A percentile compares a stretch with the other conserved stretches of the same genome.
Conservation (phyloP, 2,888 invertebrate species). For the Drosophila barbarae region DNA sequence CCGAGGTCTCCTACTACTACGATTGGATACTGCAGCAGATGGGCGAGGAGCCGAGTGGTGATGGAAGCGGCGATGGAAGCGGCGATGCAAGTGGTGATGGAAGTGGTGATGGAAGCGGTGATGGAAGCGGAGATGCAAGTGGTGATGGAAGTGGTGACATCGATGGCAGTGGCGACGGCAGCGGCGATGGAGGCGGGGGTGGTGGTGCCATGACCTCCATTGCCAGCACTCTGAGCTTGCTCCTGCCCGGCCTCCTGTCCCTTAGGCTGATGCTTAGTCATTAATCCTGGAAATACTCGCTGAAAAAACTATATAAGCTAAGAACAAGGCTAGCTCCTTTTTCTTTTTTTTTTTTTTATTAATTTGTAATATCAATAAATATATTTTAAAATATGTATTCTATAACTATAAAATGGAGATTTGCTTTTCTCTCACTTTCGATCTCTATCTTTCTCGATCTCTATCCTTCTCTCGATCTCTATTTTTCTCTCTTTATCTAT, state of each 20-base stretch:
- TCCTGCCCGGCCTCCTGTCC: slow-evolving; percentile 44
- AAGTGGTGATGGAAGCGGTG: slow-evolving; percentile 23
- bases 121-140: slow-evolving; percentile 1
- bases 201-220: slow-evolving; percentile 42
- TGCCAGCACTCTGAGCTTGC: slow-evolving; percentile 32
- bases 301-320: background rate
- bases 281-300: background rate
- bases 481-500: too few species aligned
- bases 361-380: background rate
- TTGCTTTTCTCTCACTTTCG: background rate
- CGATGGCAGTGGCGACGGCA: slow-evolving; percentile 5
- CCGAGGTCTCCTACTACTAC: slow-evolving; percentile 81
- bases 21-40: slow-evolving; percentile 62
- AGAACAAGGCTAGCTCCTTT: background rate
- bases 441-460: too few species aligned
- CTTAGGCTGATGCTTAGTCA: slow-evolving; percentile 14
- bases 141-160: slow-evolving; percentile 32
- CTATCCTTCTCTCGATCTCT: too few species aligned
- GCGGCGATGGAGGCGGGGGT: slow-evolving; percentile 29
- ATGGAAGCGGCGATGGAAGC: slow-evolving; percentile 11
- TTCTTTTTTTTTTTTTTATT: slow-evolving; percentile 1
- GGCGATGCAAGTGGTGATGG: slow-evolving; percentile 6
- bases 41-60: slow-evolving; percentile 10
- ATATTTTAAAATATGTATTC: background rate
- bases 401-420: background rate